Base-by-base conservation (phyloP, 2,888 invertebrate species). In the Pristionchus maxplancki region DNA sequence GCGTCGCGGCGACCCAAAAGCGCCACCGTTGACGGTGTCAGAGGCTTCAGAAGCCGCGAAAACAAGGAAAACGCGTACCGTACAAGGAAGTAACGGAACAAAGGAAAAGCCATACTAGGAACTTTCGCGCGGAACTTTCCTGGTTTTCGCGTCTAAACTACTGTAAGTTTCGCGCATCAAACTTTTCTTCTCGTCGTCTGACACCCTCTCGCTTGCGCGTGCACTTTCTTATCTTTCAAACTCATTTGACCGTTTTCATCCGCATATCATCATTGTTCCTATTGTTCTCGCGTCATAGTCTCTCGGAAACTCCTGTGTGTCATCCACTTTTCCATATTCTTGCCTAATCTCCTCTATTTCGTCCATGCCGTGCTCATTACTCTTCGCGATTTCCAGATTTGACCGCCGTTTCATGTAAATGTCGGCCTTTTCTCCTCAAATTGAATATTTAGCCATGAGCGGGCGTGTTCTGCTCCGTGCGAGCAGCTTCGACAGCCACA, bases 191-290 rank as follows among this genome's bases (percentile, higher is more conserved):
- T 85, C 62, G 50, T 53, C 53, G 53, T 64, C 85, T 62, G 64
- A 17, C 85, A n/a, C 44, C 40, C 62, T 85, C 85, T 85, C 85
- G n/a, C 64, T 62, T 85, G 24, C 85, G 24, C 85, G 28, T 64
- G 85, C 64, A 85, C 85, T 85, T 85, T 62, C 85, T 85, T 64
- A 64, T 62, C 64, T 48, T 50, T n/a, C 85, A 78, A 44, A 44
- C 53, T 83, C 82, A 53, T 83, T 83, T 83, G 50, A 50, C 82
- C 78, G 17, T 78, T 78, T 78, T 28, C 44, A 44, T 48, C 44
- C 44, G 11, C 9, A 78, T 44, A 28, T n/a, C 44, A 78, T 83
- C 82, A 34, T 34, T 50, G 50, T 82, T 82, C 34, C 50, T 82
- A 44, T 50, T 82, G 28, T 28, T 37, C 40, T 83, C 82, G n/a